These are phyloP conservation scores for Fopius arisanus DNA, from an alignment of 1,140 invertebrate species.

Conservation along the genomic window DNA sequence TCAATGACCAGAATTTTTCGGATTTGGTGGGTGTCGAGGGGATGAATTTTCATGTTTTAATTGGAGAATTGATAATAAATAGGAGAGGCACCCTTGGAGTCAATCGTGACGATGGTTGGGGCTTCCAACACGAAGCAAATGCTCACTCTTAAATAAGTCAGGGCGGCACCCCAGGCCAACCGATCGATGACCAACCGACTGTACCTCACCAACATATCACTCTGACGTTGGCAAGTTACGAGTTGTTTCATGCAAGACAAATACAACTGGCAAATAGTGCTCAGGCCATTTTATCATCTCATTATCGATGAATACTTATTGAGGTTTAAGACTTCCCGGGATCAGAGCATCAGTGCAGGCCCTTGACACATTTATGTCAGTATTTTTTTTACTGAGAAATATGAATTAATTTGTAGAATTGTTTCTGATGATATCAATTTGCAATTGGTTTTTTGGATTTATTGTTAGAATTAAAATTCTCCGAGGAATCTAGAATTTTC, in stretches of 20 bases:
- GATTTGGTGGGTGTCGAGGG: no score
- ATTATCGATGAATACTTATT: neutral
- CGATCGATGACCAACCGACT: slow-evolving; percentile 17
- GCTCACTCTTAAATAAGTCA: slow-evolving; percentile 14
- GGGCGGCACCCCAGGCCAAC: neutral
- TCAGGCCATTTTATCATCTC: neutral
- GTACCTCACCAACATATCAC: neutral
- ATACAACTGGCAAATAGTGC: neutral
- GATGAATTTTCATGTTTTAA: no score
- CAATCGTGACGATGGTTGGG: neutral
- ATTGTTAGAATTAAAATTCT: no score
- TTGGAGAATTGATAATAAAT: neutral
- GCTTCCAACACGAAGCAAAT: neutral
- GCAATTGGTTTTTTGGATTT: no score
- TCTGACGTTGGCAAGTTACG: neutral
- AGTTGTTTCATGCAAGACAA: neutral
- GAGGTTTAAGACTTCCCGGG: no score
- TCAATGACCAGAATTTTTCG: no score
- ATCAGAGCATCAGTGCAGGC: no score
- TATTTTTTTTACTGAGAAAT: no score
- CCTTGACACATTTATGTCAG: no score
- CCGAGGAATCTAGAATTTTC: no score
- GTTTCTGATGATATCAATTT: no score
- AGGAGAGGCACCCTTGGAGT: neutral
- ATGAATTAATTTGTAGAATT: no score